These are phyloP conservation scores for Drosophila bocqueti DNA, from an alignment of 1,140 invertebrate genomes.

Conservation along the genomic window DNA sequence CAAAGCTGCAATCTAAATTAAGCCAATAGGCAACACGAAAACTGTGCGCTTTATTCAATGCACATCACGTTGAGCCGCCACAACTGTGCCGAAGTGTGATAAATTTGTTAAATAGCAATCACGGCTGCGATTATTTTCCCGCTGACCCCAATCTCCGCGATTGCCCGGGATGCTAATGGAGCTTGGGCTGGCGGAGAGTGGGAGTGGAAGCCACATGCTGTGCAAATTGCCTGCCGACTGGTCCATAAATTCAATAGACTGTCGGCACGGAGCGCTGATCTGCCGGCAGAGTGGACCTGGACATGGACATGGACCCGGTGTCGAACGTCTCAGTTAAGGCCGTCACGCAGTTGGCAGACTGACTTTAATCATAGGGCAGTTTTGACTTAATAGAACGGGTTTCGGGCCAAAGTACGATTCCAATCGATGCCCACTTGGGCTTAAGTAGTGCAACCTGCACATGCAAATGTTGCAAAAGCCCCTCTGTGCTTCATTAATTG, in stretches of 20 bases:
- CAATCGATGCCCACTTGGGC: constrained; percentile 4
- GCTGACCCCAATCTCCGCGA: constrained; percentile 37
- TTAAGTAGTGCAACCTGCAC: constrained; percentile 30
- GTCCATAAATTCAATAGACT: constrained; percentile 46
- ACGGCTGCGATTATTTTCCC: constrained; percentile 40
- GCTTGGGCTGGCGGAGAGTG: constrained; percentile 1
- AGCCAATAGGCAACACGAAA: constrained; percentile 6
- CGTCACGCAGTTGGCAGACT: constrained; percentile 54
- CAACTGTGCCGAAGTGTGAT: constrained; percentile 44
- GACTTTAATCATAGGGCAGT: constrained; percentile 74
- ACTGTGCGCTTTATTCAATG: constrained; percentile 20
- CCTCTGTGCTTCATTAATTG: constrained; percentile 75
- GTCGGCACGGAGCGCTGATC: constrained; percentile 44
- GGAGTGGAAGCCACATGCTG: constrained; percentile 59
- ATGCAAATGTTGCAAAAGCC: constrained; percentile 39
- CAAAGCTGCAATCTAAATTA: constrained; percentile 8
- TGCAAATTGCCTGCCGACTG: constrained; percentile 68
- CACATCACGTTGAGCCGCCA: constrained; percentile 48
- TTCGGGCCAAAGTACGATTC: constrained; percentile 20
- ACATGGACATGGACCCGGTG: constrained; percentile 42
- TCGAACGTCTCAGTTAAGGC: constrained; percentile 67
- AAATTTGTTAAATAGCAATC: constrained; percentile 50
- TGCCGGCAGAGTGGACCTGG: constrained; percentile 12
- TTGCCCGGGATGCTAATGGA: constrained; percentile 36
- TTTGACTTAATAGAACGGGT: constrained; percentile 58